Evolutionary conservation across 2,888 invertebrate species (phyloP), one percentile per base, ranked within the genome.

Genomic region (Epinotia bilunana): DNA sequence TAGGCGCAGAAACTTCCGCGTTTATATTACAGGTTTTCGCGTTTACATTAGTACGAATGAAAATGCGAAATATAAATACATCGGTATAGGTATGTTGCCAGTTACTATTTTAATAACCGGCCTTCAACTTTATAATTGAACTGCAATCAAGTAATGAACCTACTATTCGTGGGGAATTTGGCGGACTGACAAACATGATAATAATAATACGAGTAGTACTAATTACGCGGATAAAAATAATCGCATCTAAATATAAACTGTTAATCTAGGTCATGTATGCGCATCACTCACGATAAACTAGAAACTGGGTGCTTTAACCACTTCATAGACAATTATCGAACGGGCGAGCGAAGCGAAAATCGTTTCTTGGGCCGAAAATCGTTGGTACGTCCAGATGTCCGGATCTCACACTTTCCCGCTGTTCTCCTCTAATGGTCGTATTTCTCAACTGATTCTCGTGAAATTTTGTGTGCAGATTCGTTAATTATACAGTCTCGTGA

Each of bases 111-210:
- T 61, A 65, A 43, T 49, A 20, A n/a, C 49, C 23, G 77, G 16
- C 77, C 77, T 77, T 77, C 77, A 77, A 67, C 74, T 68, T 74
- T 49, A 62, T 63, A 68, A 74, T 68, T 74, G 77, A 76, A 76
- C 74, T 68, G 68, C 67, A 67, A 72, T 62, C 57, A 72, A 73
- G 55, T 73, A 70, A 39, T 61, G 68, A 69, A 68, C 46, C 58
- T 43, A 71, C 39, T 49, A 75, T 75, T 67, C 57, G 68, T 62
- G 20, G 4, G 60, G 39, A 73, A 71, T 77, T 71, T 77, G 77
- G 77, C 77, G 67, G 60, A 55, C 43, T 76, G 76, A 70, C 77
- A 77, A 76, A 70, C 62, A 18, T 62, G 71, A 77, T 73, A 74
- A 65, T 65, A 33, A 55, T 68, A 70, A 74, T 72, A n/a, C n/a